Base-by-base conservation (phyloP, 2,888 invertebrate genomes). In the Ectemnius lituratus region DNA sequence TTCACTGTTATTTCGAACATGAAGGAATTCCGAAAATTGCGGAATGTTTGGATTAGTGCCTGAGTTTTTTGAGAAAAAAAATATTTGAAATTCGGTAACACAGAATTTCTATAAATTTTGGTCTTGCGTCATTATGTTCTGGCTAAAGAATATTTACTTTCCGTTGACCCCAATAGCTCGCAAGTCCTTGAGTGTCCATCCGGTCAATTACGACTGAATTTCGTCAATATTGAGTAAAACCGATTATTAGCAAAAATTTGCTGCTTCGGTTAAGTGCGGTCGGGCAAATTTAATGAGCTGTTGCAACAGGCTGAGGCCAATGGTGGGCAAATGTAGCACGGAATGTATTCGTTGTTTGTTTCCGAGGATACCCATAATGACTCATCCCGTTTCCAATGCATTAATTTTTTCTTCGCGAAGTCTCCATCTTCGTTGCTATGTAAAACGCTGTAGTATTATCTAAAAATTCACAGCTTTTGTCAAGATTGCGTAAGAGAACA, bases 201-300 rank as follows among this genome's bases (percentile, higher is more conserved):
- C 5, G 37, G 8, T 37, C 37, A 37, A 37, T 37, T 37, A 11
- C 16, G 56, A 2, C 20, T 45, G 58, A 63, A 57, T 8, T 63
- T 13, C 11, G 57, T 4, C 18, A 23, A 46, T 6, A 23, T 4
- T 13, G 16, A 28, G 56, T 6, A 45, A 28, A 18, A 46, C 23
- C 16, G 23, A 56, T 20, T 16, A 37, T n/a, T 20, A 11, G 23
- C 57, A 14, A 60, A 60, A 64, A 45, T 56, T 69, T 58, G 27
- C 14, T 67, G 62, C 46, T n/a, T 52, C 37, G 37, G 8, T 37
- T 11, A 37, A 6, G 37, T 37, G 37, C 5, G 37, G 8, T 11
- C 37, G 8, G 28, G 49, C 56, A 57, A 76, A 73, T 47, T 76
- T 79, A 57, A 70, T 65, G 63, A 68, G 68, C 61, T 60, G n/a